phyloP scores from a whole-genome alignment of 2,888 invertebrate species.

The Nipponacmea schrenckii region DNA sequence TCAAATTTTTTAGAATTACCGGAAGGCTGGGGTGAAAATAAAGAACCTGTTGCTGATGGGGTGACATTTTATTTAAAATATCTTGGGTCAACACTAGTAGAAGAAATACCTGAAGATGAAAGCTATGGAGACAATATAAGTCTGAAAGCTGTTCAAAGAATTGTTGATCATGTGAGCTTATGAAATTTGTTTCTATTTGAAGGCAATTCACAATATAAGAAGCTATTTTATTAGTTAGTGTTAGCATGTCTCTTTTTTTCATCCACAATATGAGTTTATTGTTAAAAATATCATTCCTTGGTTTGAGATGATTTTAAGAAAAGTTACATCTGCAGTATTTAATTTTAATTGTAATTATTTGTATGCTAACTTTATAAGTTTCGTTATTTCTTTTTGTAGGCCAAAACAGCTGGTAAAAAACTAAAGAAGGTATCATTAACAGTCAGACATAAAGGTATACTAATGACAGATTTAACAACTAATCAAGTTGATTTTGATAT shows the following conservation, averaged over 20 bases:
- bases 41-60: constrained; percentile 56
- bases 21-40: constrained; percentile 58
- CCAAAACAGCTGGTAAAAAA: constrained; percentile 73
- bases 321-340: no score
- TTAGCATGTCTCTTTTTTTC: no score
- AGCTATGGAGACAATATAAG: constrained; percentile 74
- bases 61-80: constrained; percentile 73
- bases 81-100: constrained; percentile 81
- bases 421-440: constrained; percentile 77
- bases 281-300: no score
- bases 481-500: constrained; percentile 81
- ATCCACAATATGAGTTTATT: no score
- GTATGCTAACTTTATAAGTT: no score
- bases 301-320: no score
- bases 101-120: constrained; percentile 78
- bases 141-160: constrained; percentile 80
- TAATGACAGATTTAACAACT: constrained; percentile 78
- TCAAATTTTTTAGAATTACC: constrained; percentile 45
- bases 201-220: no score
- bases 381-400: constrained; percentile 66
- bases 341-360: no score
- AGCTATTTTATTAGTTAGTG: no score
- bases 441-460: constrained; percentile 81
- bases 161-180: constrained; percentile 75
- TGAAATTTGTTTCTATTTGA: no score